Evolutionary conservation across 2,113 vertebrate species (phyloP).

Genomic region (Parus major): DNA sequence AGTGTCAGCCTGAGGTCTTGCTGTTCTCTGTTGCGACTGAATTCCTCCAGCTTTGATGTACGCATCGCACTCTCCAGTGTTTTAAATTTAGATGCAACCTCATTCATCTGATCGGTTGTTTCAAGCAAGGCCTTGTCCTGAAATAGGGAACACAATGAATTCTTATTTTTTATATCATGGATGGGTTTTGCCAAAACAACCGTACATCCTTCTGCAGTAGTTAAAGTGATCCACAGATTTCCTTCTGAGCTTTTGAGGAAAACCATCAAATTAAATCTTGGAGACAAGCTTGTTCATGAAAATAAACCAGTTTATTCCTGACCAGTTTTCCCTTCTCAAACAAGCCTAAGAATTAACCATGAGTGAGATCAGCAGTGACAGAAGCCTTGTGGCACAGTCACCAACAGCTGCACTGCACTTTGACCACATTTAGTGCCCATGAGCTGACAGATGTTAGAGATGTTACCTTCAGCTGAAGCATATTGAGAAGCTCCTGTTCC

Average conservation of each 20-base stretch:
- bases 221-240: neutral
- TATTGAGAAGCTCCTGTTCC: conserved; percentile 86
- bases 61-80: conserved; percentile 68
- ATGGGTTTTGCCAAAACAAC: neutral
- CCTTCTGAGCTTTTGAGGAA: neutral
- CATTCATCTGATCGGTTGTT: conserved; percentile 77
- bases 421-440: neutral
- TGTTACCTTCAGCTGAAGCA: conserved; percentile 87
- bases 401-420: neutral
- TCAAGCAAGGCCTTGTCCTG: conserved; percentile 85
- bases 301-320: neutral
- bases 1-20: conserved; percentile 75
- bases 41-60: conserved; percentile 67
- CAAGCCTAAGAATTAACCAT: neutral
- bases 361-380: neutral
- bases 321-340: neutral
- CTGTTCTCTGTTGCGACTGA: conserved; percentile 72
- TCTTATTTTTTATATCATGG: neutral
- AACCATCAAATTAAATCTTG: neutral
- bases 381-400: neutral
- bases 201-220: neutral
- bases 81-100: conserved; percentile 76
- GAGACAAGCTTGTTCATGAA: neutral
- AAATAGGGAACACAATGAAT: neutral
- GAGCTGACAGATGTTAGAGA: neutral